phyloP scores from a whole-genome alignment of 2,113 vertebrate species.

The Delphinapterus leucas region DNA sequence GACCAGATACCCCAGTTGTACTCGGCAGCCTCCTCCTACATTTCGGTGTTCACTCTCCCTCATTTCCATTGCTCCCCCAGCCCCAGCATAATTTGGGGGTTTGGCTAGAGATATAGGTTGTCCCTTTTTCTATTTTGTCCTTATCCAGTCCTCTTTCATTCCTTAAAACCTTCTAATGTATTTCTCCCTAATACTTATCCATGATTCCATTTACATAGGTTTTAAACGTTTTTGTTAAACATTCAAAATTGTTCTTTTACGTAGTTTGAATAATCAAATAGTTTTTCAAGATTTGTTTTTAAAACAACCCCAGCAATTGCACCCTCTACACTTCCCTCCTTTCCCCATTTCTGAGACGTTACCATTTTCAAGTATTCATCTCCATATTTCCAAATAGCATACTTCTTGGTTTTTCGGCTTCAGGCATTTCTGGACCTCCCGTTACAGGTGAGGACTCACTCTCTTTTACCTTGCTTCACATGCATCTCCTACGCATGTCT shows the following conservation, averaged over 20 bases:
- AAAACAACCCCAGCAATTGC: background rate
- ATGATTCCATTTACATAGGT: background rate
- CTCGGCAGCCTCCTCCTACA: background rate
- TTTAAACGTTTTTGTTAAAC: background rate
- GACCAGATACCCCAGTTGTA: background rate
- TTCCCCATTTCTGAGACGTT: background rate
- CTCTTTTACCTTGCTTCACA: background rate
- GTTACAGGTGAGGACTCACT: background rate
- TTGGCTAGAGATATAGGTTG: background rate
- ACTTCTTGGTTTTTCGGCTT: background rate
- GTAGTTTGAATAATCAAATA: background rate
- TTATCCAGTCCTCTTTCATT: background rate
- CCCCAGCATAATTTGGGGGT: background rate
- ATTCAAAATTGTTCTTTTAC: background rate
- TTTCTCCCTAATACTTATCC: background rate
- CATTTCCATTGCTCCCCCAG: background rate
- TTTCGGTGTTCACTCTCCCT: background rate
- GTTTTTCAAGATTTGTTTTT: background rate
- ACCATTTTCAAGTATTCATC: background rate
- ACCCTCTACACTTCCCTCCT: too few species aligned
- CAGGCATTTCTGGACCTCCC: background rate
- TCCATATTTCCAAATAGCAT: background rate
- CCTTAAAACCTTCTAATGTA: background rate
- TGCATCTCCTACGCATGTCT: rapidly evolving
- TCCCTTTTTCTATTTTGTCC: background rate